Conservation (phyloP, 2,888 invertebrate species). For the Cryptocephalus primarius region DNA sequence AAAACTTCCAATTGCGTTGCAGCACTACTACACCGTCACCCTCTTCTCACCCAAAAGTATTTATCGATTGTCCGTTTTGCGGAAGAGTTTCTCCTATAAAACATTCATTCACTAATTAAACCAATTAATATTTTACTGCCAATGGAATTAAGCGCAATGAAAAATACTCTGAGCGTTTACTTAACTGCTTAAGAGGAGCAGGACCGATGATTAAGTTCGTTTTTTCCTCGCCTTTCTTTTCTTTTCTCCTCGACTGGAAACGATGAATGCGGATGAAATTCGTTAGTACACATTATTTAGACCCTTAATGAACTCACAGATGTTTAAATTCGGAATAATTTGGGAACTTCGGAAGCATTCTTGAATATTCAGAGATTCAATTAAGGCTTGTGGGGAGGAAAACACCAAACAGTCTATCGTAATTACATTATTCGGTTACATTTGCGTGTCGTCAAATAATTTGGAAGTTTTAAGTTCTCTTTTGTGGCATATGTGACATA, state of each 20-base stretch:
- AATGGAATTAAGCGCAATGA: constrained; percentile 3
- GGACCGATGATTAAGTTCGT: constrained; percentile 4
- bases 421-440: constrained; percentile 10
- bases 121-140: constrained; percentile 10
- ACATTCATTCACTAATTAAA: constrained; percentile 5
- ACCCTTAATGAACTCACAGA: constrained; percentile 9
- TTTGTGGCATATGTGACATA: no score
- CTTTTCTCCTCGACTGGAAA: not conserved
- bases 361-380: not conserved
- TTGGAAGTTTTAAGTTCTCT: no score
- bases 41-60: no score
- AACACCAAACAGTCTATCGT: constrained; percentile 10
- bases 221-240: not conserved
- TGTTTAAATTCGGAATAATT: constrained; percentile 10
- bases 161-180: constrained; percentile 9
- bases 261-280: constrained; percentile 9
- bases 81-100: constrained; percentile 1
- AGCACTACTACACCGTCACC: no score
- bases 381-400: constrained; percentile 6
- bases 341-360: not conserved
- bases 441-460: constrained; percentile 6
- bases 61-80: no score
- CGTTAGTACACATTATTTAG: constrained; percentile 13
- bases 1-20: no score
- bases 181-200: constrained; percentile 1